Base-by-base conservation (phyloP, 2,797 vertebrate genomes). In the Enteromius paludinosus region DNA sequence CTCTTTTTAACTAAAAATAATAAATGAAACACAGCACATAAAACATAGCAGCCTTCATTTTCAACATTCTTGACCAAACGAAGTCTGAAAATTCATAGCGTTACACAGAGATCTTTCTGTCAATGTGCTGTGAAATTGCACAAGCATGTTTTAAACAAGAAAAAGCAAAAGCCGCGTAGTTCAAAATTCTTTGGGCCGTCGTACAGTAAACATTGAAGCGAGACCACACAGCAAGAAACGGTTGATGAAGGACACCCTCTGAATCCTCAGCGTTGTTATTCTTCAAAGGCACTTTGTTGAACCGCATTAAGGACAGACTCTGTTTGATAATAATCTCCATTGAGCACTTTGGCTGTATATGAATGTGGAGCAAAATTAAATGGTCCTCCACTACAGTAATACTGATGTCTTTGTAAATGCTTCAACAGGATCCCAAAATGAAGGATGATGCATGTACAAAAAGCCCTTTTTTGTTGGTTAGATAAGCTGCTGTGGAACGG, bases 21-120 rank as follows among this genome's bases (percentile, higher is more conserved):
- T 65, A 49, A 45, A 77, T 47, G 73, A 70, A 78, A 62, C 52
- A 81, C 61, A 66, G 73, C 64, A 69, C 35, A 35, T 69, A 38
- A 69, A 77, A 59, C 70, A 79, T 82, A 84, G 79, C 83, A 84
- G 75, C 79, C 85, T 84, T 61, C 20, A 83, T 85, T 72, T 72
- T 78, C 41, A 47, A 78, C 81, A 77, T 61, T 83, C 73, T 77
- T 49, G 52, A 59, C 52, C 61, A 25, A 7, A 33, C 23, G 14
- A 70, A 38, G 45, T 20, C 11, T 68, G n/a, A 64, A 25, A 82
- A 17, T 52, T 54, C 64, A 35, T 70, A 47, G 35, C 11, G 11
- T 49, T 70, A 43, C 20, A 52, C 59, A 49, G 3, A 38, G 11
- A 78, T 41, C 7, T 66, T 75, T 23, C 23, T 56, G 12, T 25